Evolutionary conservation across 2,113 vertebrate species (phyloP), one percentile per base, ranked within the genome.

Genomic region (Okapia johnstoni): DNA sequence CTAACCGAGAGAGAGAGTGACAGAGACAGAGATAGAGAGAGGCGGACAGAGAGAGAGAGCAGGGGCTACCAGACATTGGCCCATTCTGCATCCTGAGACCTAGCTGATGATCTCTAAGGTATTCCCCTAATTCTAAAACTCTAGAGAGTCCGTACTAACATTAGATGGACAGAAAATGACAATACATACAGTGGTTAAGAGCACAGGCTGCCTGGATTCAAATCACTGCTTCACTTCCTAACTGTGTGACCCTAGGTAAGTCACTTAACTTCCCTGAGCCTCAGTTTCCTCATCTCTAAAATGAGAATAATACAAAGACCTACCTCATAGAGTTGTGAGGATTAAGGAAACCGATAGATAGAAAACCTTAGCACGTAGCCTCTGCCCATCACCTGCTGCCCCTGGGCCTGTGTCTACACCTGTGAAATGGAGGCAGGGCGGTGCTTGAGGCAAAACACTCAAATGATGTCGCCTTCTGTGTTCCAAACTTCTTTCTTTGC

Each of bases 391-490:
- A 26, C 40, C 23, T 3, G 40, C 70, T 7, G 40, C 70, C 70
- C 70, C 40, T 76, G 12, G 40, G 12, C 70, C 40, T 43, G 36
- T 43, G 6, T 26, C 17, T 54, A 46, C 23, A 6, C 19, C 26
- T 66, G 4, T 30, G 28, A 61, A 33, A 23, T 1, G 25, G 43
- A 26, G 17, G 58, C 36, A 21, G 40, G 36, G 23, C 0, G 1
- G 23, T 4, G 15, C 4, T 3, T 8, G 5, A 25, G 30, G 13
- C 1, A 0, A 54, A 9, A 30, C 63, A 40, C 36, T 12, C 10
- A 1, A n/a, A 26, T 25, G 28, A 28, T 25, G 21, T 50, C 1
- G 0, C 33, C 6, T 63, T 57, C 48, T 8, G 50, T 85, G 33
- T 76, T 43, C 1, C 0, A 0, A 0, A 52, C 17, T 5, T 57